phyloP scores from a whole-genome alignment of 2,888 invertebrate species.

The Drosophila ezoana region DNA sequence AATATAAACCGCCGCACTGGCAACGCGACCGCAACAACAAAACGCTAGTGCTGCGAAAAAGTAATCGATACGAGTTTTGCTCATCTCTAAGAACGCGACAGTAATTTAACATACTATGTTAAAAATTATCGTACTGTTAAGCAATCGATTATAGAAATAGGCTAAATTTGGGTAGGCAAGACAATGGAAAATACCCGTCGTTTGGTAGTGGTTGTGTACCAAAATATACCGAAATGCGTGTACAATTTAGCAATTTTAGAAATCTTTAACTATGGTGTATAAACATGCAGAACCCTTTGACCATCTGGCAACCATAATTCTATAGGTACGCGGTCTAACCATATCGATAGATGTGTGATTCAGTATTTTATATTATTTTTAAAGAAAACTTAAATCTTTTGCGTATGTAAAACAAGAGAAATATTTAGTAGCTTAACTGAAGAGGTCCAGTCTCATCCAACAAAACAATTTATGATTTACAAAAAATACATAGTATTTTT shows the following conservation, averaged over 20 bases:
- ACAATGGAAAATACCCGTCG: too few species aligned
- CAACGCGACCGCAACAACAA: slow-evolving; percentile 47
- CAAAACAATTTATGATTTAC: neutral
- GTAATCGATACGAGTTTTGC: slow-evolving; percentile 28
- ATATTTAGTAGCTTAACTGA: too few species aligned
- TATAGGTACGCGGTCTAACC: neutral
- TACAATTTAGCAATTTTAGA: too few species aligned
- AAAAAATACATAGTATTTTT: slow-evolving; percentile 22
- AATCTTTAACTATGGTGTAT: neutral
- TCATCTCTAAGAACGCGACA: slow-evolving; percentile 19
- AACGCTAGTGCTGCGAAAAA: slow-evolving; percentile 23
- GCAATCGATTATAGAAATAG: slow-evolving; percentile 4
- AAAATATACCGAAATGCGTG: neutral
- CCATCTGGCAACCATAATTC: neutral
- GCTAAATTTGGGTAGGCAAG: too few species aligned
- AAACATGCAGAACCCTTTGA: neutral
- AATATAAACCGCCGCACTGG: slow-evolving; percentile 43
- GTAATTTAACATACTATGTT: slow-evolving; percentile 22
- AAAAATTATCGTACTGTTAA: neutral
- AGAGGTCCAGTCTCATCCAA: neutral
- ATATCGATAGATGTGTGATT: neutral
- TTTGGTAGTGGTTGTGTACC: neutral
- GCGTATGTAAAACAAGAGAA: neutral
- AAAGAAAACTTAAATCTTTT: neutral
- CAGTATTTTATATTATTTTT: neutral